Evolutionary conservation across 2,888 invertebrate species (phyloP).

Genomic region (Tridacna crocea): DNA sequence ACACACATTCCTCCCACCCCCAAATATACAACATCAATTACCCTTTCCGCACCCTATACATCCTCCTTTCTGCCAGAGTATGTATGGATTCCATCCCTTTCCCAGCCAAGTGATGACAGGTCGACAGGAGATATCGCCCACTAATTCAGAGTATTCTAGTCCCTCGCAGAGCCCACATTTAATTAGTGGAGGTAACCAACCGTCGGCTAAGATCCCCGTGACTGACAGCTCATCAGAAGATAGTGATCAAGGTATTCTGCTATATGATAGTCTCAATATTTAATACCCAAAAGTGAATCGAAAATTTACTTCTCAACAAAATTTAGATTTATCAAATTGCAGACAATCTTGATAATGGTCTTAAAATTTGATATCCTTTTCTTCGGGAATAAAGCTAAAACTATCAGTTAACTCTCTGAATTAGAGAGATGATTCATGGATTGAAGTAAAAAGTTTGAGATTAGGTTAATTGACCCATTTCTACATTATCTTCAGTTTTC

Average conservation of each 20-base stretch:
- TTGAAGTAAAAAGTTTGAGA: too few relatives aligned
- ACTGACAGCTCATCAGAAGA: slow-evolving; percentile 73
- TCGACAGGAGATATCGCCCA: slow-evolving; percentile 63
- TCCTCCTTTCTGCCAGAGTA: slow-evolving; percentile 21
- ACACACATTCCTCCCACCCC: slow-evolving; percentile 37
- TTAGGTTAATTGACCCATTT: too few relatives aligned
- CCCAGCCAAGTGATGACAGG: slow-evolving; percentile 12
- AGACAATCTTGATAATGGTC: too few relatives aligned
- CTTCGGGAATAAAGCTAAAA: too few relatives aligned
- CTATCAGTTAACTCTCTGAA: too few relatives aligned
- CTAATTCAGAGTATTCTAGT: slow-evolving; percentile 72
- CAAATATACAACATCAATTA: slow-evolving; percentile 5
- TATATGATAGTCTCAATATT: too few relatives aligned
- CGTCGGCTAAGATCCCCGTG: slow-evolving; percentile 14
- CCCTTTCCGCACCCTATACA: slow-evolving; percentile 34
- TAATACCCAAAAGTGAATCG: too few relatives aligned
- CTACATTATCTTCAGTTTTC: too few relatives aligned
- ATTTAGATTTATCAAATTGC: too few relatives aligned
- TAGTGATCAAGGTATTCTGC: slow-evolving; percentile 64
- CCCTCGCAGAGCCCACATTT: slow-evolving; percentile 71
- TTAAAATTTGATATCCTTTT: too few relatives aligned
- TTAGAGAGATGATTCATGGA: too few relatives aligned
- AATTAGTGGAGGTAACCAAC: slow-evolving; percentile 15
- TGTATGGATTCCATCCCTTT: slow-evolving; percentile 13
- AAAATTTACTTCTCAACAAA: too few relatives aligned